Base-by-base conservation (phyloP, 2,113 vertebrate genomes). In the Poeciliopsis prolifica region DNA sequence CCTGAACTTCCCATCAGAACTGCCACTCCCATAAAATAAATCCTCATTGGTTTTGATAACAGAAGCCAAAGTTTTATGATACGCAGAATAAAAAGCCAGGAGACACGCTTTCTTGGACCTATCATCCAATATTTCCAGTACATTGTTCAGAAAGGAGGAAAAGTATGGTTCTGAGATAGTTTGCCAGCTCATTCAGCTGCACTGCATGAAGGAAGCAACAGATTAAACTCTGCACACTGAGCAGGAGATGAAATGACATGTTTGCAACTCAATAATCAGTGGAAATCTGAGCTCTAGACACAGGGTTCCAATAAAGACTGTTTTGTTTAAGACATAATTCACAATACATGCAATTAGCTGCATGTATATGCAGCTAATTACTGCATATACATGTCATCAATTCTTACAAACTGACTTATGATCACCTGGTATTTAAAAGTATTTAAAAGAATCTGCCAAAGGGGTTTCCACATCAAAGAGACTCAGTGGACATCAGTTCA, bases 241-340 rank as follows among this genome's bases (percentile, higher is more conserved):
- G 80, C 66, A 74, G 71, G 31, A 74, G 70, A 70, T 29, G 61
- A 77, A 75, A 31, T 24, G 76, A 79, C 65, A 76, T 68, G 85
- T 80, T 33, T 76, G 82, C 75, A 82, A 86, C 74, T 82, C 77
- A 71, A 58, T 63, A 76, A 61, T 15, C 80, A 88, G 86, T 77
- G 90, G 83, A 82, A 82, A 72, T 85, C 85, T 0, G 67, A 71
- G 69, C 84, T 78, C 74, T 75, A 3, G 65, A 65, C 44, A 60
- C 80, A 84, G 86, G 78, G 65, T 79, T 71, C 90, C 81, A 84
- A 90, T 81, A 89, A 74, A 54, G 60, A 68, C 75, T 31, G 68
- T 24, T 22, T 0, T 60, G 65, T 22, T 51, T 77, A 33, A 65
- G 61, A 79, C 74, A 81, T 66, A 28, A 40, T 37, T 37, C 40